A percentile compares a stretch with the other conserved stretches of the same genome.
Conservation (phyloP, 2,797 vertebrate species). For the Holocentrus rufus region DNA sequence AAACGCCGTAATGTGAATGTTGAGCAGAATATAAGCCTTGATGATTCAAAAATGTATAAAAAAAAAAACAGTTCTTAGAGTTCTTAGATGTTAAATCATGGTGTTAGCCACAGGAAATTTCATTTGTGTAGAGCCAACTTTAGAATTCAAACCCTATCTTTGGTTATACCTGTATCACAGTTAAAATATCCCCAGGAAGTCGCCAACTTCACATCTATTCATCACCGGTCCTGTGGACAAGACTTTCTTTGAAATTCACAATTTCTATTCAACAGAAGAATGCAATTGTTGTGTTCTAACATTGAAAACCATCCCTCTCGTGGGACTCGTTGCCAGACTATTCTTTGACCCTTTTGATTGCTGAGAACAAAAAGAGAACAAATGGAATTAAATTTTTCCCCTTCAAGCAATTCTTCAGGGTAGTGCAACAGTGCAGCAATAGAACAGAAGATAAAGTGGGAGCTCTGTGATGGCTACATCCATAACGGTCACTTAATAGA, state of each 20-base stretch:
- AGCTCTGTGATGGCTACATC: background rate
- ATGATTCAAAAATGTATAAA: no score
- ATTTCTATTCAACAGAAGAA: background rate
- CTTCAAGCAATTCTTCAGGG: background rate
- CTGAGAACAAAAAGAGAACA: background rate
- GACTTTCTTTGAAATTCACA: background rate
- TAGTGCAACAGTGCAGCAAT: conserved; percentile 1
- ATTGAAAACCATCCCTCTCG: background rate
- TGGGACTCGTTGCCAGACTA: background rate
- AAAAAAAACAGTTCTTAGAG: no score
- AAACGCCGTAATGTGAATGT: no score
- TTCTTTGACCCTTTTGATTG: no score
- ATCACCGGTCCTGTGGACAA: background rate
- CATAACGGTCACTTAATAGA: background rate
- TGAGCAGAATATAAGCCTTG: no score
- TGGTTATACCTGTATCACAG: no score
- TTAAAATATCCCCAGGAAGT: background rate
- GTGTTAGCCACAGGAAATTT: no score
- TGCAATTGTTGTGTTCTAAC: background rate
- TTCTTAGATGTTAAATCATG: background rate
- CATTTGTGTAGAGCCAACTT: background rate
- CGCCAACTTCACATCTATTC: background rate
- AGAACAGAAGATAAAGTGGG: background rate
- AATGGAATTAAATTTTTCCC: background rate
- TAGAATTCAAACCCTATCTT: no score